Conservation (phyloP, 2,113 vertebrate species). For the Amblyopsis rosae region DNA sequence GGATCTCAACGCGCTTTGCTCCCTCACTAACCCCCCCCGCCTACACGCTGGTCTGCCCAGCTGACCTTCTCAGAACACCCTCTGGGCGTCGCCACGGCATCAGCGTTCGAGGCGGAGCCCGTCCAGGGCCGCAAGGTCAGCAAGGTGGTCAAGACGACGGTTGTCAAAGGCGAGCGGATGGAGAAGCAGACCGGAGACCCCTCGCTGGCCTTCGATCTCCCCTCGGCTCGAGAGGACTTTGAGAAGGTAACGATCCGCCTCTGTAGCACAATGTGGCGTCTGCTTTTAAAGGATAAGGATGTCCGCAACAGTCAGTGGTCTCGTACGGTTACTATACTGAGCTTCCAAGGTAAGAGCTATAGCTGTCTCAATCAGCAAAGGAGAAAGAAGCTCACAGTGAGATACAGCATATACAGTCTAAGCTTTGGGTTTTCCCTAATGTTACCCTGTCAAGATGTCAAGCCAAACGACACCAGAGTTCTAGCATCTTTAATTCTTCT, state of each 20-base stretch:
- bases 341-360: too few species aligned
- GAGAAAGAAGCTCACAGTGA: too few species aligned
- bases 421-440: too few species aligned
- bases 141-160: constrained; percentile 91
- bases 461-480: background rate
- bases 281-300: background rate
- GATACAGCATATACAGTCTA: too few species aligned
- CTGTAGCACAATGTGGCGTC: background rate
- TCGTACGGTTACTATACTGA: too few species aligned
- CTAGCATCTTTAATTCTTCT: background rate
- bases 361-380: too few species aligned
- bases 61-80: constrained; percentile 84
- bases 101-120: constrained; percentile 86
- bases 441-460: too few species aligned
- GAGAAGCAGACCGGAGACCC: constrained; percentile 89
- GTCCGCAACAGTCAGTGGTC: too few species aligned
- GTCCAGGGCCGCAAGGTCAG: constrained; percentile 93
- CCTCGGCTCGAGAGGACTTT: constrained; percentile 95
- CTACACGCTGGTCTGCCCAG: constrained; percentile 55
- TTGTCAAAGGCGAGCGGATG: constrained; percentile 87
- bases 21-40: constrained; percentile 1
- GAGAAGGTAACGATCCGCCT: constrained; percentile 80
- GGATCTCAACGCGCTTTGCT: too few species aligned
- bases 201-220: constrained; percentile 86
- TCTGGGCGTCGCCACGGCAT: constrained; percentile 68